Base-by-base conservation (phyloP, 2,113 vertebrate species). In the Dermatemys mawii region DNA sequence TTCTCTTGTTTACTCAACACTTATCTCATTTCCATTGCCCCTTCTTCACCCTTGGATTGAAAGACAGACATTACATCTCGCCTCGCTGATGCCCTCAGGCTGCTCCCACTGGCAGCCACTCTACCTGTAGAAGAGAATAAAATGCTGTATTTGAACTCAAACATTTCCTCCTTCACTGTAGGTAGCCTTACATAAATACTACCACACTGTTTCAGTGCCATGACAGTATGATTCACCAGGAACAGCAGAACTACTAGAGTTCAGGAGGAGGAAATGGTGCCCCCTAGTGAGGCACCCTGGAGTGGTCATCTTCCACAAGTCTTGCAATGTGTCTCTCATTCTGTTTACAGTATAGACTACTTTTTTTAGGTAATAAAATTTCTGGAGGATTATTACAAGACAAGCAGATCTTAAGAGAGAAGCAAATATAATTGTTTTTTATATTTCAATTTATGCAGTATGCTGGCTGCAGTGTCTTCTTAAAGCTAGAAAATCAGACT, bases 401-500 rank as follows among this genome's bases (percentile, higher is more conserved):
- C 63, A n/a, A n/a, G 63, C 35, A 67, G 63, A 67, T n/a, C 35
- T 60, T 67, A 67, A 75, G 51, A 44, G 19, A 86, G 50, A 84
- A 79, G 44, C 78, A 84, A 75, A 63, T 35, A 26, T 53, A 27
- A 3, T 5, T 46, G 73, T 51, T 35, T 78, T 38, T 73, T 5
- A 9, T 29, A 54, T 80, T 38, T 82, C 19, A 49, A 41, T 54
- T 49, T 84, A 44, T 32, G 38, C 44, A 89, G 41, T 29, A 4
- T 2, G 17, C 50, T 21, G 35, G 49, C 63, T 41, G 41, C 90
- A 81, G 89, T 91, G 78, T 81, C 85, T 55, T 67, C 81, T 80
- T 90, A 93, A 92, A 87, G 83, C 81, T 86, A 53, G 78, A 76
- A 86, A 94, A 90, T 76, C 79, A 92, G 90, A 88, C 50, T 60